These are phyloP conservation scores for Notechis scutatus DNA, from an alignment of 2,113 vertebrate species.

Conservation along the genomic window DNA sequence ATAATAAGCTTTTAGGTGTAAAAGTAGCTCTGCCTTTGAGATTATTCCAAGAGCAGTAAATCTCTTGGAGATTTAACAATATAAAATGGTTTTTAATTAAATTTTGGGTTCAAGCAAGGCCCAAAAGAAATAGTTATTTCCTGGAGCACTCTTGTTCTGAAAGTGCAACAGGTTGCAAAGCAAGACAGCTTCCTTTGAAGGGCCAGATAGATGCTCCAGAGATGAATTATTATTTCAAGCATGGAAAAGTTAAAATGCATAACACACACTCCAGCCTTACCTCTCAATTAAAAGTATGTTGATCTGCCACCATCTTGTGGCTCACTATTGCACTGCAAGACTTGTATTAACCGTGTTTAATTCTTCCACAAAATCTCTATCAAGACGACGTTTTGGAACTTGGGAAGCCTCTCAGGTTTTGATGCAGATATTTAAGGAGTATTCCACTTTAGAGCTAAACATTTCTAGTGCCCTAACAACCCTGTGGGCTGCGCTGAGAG, in stretches of 20 bases:
- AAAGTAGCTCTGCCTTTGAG: background rate
- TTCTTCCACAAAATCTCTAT: background rate
- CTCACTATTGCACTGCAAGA: background rate
- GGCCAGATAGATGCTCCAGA: background rate
- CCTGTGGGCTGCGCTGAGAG: background rate
- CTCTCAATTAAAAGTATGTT: background rate
- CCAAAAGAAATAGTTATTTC: background rate
- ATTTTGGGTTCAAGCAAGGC: background rate
- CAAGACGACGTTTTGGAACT: background rate
- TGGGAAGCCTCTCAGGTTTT: background rate
- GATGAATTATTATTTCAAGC: background rate
- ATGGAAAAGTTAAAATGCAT: background rate
- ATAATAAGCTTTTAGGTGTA: background rate
- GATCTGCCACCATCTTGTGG: constrained; percentile 7
- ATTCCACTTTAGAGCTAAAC: too few relatives aligned
- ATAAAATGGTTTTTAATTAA: background rate
- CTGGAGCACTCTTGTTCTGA: background rate
- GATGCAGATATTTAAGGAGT: background rate
- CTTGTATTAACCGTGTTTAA: background rate
- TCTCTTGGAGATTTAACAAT: background rate
- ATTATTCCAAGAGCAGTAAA: background rate
- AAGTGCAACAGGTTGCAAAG: background rate
- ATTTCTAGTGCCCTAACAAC: background rate
- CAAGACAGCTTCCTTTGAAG: background rate
- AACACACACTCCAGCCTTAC: background rate